Conservation (phyloP, 1,140 invertebrate genomes). For the Neelides sp. region DNA sequence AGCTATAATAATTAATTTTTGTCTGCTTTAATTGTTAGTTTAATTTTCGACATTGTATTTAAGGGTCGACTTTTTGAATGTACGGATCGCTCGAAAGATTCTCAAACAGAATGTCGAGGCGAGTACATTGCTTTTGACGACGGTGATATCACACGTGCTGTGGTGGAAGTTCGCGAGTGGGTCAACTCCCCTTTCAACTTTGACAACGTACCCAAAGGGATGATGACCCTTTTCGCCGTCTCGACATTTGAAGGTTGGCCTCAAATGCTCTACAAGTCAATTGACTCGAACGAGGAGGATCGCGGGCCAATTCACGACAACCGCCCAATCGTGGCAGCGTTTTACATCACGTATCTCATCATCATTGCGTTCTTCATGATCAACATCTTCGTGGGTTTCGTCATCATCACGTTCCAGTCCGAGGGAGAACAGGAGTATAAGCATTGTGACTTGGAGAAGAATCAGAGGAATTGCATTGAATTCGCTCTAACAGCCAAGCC, state of each 20-base stretch:
- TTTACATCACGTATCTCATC: constrained; percentile 99
- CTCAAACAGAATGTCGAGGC: constrained; percentile 70
- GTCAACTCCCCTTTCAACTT: constrained; percentile 81
- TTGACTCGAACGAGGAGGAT: constrained; percentile 92
- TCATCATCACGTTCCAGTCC: constrained; percentile 98
- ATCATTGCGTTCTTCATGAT: constrained; percentile 99
- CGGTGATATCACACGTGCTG: constrained; percentile 66
- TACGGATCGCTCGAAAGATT: constrained; percentile 76
- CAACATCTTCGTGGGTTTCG: constrained; percentile 99
- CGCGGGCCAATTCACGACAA: constrained; percentile 93
- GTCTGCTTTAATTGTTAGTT: too few relatives aligned
- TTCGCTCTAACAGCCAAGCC: constrained; percentile 98
- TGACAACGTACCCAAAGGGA: constrained; percentile 93
- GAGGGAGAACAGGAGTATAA: constrained; percentile 99
- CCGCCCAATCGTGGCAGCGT: constrained; percentile 90
- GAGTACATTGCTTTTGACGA: constrained; percentile 77
- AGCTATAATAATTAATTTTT: too few relatives aligned
- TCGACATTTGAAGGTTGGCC: constrained; percentile 99
- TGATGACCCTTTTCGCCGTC: constrained; percentile 98
- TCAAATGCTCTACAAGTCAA: constrained; percentile 80
- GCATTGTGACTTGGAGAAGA: constrained; percentile 98
- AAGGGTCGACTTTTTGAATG: constrained; percentile 79
- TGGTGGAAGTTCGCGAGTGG: constrained; percentile 67
- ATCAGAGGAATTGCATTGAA: constrained; percentile 97
- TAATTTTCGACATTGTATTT: constrained; percentile 15